phyloP scores from a whole-genome alignment of 2,888 invertebrate species.

The Girardia tigrina region DNA sequence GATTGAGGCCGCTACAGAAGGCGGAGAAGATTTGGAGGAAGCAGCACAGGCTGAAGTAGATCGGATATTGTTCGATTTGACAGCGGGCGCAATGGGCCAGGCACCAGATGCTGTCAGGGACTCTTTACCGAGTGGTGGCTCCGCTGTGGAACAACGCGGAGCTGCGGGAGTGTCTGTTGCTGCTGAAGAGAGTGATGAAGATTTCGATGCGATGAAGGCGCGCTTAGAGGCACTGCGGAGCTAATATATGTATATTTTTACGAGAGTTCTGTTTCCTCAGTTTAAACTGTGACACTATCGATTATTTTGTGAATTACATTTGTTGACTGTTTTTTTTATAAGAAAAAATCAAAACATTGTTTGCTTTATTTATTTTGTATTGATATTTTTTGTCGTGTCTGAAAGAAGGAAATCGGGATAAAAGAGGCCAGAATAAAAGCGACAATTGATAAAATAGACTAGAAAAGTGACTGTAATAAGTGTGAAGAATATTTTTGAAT shows the following conservation, averaged over 20 bases:
- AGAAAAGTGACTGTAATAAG: too few relatives aligned
- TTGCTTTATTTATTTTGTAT: too few relatives aligned
- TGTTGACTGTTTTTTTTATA: too few relatives aligned
- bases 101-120: slow-evolving; percentile 62
- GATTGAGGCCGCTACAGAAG: slow-evolving; percentile 67
- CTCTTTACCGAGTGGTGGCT: slow-evolving; percentile 47
- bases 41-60: slow-evolving; percentile 83
- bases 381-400: too few relatives aligned
- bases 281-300: too few relatives aligned
- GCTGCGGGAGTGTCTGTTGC: slow-evolving; percentile 33
- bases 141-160: slow-evolving; percentile 40
- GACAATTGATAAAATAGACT: too few relatives aligned
- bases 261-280: too few relatives aligned
- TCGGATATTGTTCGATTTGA: slow-evolving; percentile 57
- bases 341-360: too few relatives aligned
- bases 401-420: too few relatives aligned
- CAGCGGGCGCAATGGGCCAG: slow-evolving; percentile 63
- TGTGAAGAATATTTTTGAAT: too few relatives aligned
- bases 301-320: too few relatives aligned
- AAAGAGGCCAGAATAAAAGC: too few relatives aligned
- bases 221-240: slow-evolving; percentile 73
- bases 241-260: slow-evolving; percentile 55
- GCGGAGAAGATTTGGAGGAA: slow-evolving; percentile 85
- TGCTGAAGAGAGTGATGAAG: slow-evolving; percentile 44
- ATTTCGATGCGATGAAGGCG: slow-evolving; percentile 73